Evolutionary conservation across 92 coral and sea anemone genomes (phyloP).

Genomic region (Porites divaricata): DNA sequence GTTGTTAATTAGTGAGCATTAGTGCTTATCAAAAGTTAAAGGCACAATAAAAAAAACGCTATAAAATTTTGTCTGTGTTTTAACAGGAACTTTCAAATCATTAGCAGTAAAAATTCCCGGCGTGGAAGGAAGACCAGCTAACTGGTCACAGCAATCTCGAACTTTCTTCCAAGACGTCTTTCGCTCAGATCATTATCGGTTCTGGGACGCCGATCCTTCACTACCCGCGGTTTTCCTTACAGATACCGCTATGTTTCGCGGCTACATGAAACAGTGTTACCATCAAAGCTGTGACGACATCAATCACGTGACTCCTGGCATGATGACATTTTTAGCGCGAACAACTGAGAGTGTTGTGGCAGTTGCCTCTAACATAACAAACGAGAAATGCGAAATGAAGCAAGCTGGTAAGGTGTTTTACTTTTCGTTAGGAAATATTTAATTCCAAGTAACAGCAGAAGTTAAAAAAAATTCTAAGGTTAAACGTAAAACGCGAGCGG

Average conservation of each 20-base stretch:
- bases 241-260: conserved; percentile 80
- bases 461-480: no score
- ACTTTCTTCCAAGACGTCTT: not conserved
- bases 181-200: conserved; percentile 57
- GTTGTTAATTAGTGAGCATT: no score
- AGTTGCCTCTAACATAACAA: conserved; percentile 7
- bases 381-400: conserved; percentile 14
- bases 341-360: conserved; percentile 51
- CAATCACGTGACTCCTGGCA: conserved; percentile 40
- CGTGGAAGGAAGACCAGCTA: not conserved
- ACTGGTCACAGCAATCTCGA: not conserved
- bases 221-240: conserved; percentile 65
- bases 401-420: not conserved
- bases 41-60: no score
- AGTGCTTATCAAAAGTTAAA: no score
- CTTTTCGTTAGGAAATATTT: not conserved
- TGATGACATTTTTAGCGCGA: conserved; percentile 44
- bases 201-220: conserved; percentile 67
- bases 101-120: not conserved
- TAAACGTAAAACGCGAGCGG: no score
- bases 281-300: conserved; percentile 61
- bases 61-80: not conserved
- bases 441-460: no score
- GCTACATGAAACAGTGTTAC: conserved; percentile 72
- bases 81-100: not conserved